Evolutionary conservation across 2,888 invertebrate species (phyloP), one percentile per base, ranked within the genome.

Genomic region (Fissipunctia ypsillon): DNA sequence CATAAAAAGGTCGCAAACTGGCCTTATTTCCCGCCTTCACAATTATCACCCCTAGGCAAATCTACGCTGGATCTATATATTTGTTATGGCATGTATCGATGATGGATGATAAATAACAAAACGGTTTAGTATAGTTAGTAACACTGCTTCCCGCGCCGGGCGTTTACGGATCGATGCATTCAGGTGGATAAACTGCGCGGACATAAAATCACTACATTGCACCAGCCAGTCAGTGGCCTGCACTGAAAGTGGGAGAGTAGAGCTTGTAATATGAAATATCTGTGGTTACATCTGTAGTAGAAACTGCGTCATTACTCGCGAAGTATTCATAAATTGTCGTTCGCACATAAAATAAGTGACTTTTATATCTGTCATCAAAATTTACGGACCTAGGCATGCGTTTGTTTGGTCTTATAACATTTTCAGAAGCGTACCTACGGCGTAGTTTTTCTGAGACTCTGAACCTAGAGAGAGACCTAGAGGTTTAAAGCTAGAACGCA

Each of bases 131-230:
- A 59, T 31, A 45, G 50, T 31, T 38, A 43, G 57, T 77, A 43
- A 31, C 25, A 77, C 31, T 61, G 56, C n/a, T 57, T 59, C 50
- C 57, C 57, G 66, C 64, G 43, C 43, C 68, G 67, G 59, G 78
- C 71, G 77, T 59, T 38, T 82, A 56, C 48, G 78, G 83, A 80
- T 80, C 80, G 83, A 80, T 80, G 80, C 83, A 80, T 83, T 64
- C 80, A 80, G 80, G 78, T 78, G 45, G 48, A 78, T 71, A 56
- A 69, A 80, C 83, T 83, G 80, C 80, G 80, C 83, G 50, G 80
- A 80, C 67, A 80, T 83, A 78, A 71, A 80, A 83, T 83, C 77
- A 76, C 78, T 80, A 80, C 67, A 71, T 71, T 80, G 72, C 80
- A 78, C 50, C 45, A 63, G 16, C 69, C 52, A 65, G 60, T 61